phyloP scores from a whole-genome alignment of 2,888 invertebrate species.

The Podotricha telesiphe region DNA sequence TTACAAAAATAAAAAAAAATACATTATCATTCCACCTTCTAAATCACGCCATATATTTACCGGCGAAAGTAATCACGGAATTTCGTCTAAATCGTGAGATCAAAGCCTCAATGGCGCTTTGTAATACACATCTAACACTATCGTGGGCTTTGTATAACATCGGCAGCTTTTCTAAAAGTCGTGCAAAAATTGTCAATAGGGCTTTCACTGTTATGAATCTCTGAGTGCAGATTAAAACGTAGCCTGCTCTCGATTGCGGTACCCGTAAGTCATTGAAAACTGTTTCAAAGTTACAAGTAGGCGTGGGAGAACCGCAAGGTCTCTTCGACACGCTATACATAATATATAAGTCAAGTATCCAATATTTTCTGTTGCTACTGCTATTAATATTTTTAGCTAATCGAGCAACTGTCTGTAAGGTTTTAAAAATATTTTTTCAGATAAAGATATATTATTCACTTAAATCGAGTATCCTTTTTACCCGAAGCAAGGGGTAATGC shows the following conservation, averaged over 20 bases:
- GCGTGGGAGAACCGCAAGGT: slow-evolving; percentile 38
- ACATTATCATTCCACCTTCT: slow-evolving; percentile 4
- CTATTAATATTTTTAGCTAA: not conserved
- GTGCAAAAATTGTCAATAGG: slow-evolving; percentile 30
- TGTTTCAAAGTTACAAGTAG: slow-evolving; percentile 24
- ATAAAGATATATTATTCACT: too few relatives aligned
- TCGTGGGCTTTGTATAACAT: slow-evolving; percentile 11
- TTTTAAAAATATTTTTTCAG: too few relatives aligned
- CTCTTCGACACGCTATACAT: slow-evolving; percentile 19
- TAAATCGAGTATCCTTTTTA: too few relatives aligned
- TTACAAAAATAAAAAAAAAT: not conserved
- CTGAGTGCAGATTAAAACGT: slow-evolving; percentile 31
- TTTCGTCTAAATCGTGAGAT: slow-evolving; percentile 23
- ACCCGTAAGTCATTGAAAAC: slow-evolving; percentile 30
- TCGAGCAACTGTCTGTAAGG: not conserved
- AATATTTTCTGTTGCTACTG: slow-evolving; percentile 9
- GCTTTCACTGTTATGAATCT: slow-evolving; percentile 38
- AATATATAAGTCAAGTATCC: slow-evolving; percentile 14
- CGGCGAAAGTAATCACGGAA: slow-evolving; percentile 21
- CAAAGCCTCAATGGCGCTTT: not conserved
- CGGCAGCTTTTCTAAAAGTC: slow-evolving; percentile 28
- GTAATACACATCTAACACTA: slow-evolving; percentile 18
- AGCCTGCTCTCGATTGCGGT: slow-evolving; percentile 31
- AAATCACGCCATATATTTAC: slow-evolving; percentile 16
- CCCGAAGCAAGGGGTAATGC: too few relatives aligned